These are phyloP conservation scores for Seira musarum DNA, from an alignment of 2,888 invertebrate species.

Conservation along the genomic window DNA sequence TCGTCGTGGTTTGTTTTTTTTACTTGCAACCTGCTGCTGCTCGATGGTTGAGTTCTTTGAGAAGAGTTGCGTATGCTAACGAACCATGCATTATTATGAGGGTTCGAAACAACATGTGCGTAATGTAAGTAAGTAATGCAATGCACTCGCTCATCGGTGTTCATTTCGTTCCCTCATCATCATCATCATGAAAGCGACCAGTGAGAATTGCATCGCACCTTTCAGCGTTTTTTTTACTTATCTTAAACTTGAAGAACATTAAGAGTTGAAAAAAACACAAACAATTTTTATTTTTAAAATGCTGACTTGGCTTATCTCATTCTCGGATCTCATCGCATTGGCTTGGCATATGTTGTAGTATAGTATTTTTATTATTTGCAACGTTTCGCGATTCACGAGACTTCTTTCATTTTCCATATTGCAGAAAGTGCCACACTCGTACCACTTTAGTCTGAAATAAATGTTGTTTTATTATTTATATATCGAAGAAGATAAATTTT, in stretches of 20 bases:
- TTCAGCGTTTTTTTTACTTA: not conserved
- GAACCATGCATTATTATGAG: not conserved
- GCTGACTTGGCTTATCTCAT: constrained; percentile 11
- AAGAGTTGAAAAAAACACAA: not conserved
- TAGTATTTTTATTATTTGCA: not conserved
- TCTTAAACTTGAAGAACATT: not conserved
- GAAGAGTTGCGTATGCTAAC: not conserved
- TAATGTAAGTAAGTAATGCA: no score
- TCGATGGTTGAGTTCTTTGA: not conserved
- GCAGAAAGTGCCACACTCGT: not conserved
- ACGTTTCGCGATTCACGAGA: not conserved
- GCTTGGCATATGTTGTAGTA: constrained; percentile 15
- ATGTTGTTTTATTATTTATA: not conserved
- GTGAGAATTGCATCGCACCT: no score
- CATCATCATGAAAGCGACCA: no score
- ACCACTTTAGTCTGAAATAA: not conserved
- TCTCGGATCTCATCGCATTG: not conserved
- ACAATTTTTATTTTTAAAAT: not conserved
- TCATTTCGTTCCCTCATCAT: no score
- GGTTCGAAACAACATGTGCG: constrained; percentile 15
- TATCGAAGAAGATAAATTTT: not conserved
- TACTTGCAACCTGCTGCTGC: not conserved
- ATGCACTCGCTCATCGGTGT: no score
- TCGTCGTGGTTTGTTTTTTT: constrained; percentile 4
- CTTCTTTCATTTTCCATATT: not conserved